Conservation (phyloP, 2,113 vertebrate species). For the Microtus ochrogaster region DNA sequence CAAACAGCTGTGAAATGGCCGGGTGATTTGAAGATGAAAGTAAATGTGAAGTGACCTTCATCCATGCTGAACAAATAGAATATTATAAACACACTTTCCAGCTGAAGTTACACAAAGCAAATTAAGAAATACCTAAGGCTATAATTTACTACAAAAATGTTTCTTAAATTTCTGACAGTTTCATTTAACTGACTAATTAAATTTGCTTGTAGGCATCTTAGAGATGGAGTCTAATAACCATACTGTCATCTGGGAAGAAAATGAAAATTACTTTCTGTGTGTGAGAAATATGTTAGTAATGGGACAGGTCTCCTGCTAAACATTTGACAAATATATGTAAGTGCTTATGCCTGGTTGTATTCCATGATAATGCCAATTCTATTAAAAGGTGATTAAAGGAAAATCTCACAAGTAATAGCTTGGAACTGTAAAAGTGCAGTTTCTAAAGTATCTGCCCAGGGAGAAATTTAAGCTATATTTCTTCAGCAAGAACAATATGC, state of each 20-base stretch:
- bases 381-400: slow-evolving; percentile 77
- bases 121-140: slow-evolving; percentile 87
- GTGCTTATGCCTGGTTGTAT: slow-evolving; percentile 59
- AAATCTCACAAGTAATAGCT: slow-evolving; percentile 16
- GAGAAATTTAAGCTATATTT: slow-evolving; percentile 43
- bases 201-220: slow-evolving; percentile 86
- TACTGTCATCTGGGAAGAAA: slow-evolving; percentile 81
- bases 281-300: slow-evolving; percentile 70
- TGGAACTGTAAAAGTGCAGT: slow-evolving; percentile 42
- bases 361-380: slow-evolving; percentile 62
- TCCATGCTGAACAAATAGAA: slow-evolving; percentile 85
- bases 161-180: slow-evolving; percentile 86
- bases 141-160: slow-evolving; percentile 86
- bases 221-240: slow-evolving; percentile 77
- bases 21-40: slow-evolving; percentile 84
- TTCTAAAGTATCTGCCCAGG: slow-evolving; percentile 32
- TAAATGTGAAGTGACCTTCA: slow-evolving; percentile 84
- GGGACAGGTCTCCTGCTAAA: slow-evolving; percentile 58
- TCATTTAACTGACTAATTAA: slow-evolving; percentile 89
- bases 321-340: slow-evolving; percentile 66
- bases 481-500: background rate
- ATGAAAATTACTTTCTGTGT: slow-evolving; percentile 71
- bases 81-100: slow-evolving; percentile 84
- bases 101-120: slow-evolving; percentile 84
- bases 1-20: slow-evolving; percentile 85